Base-by-base conservation (phyloP, 2,113 vertebrate genomes). In the Myotis yumanensis region DNA sequence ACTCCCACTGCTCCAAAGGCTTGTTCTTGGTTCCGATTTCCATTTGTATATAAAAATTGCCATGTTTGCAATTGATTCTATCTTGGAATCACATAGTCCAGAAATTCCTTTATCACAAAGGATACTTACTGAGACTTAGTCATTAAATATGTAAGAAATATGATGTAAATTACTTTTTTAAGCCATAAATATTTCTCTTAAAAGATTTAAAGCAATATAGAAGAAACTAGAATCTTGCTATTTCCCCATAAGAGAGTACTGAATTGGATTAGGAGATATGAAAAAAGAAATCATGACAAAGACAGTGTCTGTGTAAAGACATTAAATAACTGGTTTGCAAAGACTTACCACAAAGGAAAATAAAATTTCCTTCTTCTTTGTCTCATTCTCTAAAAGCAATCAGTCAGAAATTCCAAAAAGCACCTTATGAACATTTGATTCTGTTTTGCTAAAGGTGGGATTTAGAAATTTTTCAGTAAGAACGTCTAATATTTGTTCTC, bases 381-480 rank as follows among this genome's bases (percentile, higher is more conserved):
- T 73, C 32, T 86, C n/a, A 66, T 59, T 92, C 5, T 35, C 18
- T 77, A 16, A 77, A 73, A 52, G 22, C 17, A 68, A 28, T 75
- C 23, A 15, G 25, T 80, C 23, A 81, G 37, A 89, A 90, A 59
- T 64, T 64, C 28, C 20, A 84, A 59, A 71, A 86, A 54, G 79
- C 4, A 66, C 9, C 14, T 79, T 54, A 18, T 37, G 40, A 89
- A 89, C 52, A 8, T 71, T 73, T 73, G 57, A 2, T 72, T 93
- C 9, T 92, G 20, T 79, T 96, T 95, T 76, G 40, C 46, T 90
- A 93, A 82, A 30, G 62, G 35, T 25, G 16, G 84, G 57, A 30
- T 68, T 88, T 68, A 88, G 52, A 87, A 86, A 37, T 71, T 88
- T 95, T 79, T 76, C 18, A 89, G 28, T 75, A 88, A 95, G 52